phyloP scores from a whole-genome alignment of 2,113 vertebrate species.

The Cnemophilus loriae region DNA sequence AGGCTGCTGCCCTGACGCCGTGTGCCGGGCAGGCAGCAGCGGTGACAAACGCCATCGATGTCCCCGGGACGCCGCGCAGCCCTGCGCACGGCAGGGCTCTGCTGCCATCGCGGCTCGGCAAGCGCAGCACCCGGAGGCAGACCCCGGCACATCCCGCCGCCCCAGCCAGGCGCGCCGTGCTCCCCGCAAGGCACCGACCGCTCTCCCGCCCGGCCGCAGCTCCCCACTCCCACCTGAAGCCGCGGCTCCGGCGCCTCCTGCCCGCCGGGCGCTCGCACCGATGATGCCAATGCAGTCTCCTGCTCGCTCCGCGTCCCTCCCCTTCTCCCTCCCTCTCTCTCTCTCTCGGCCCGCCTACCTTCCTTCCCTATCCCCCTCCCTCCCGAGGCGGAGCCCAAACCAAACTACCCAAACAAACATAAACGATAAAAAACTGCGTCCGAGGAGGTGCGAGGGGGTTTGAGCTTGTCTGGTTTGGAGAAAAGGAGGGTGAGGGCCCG shows the following conservation, averaged over 20 bases:
- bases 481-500: neutral
- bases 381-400: neutral
- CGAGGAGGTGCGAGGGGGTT: fast-evolving
- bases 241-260: fast-evolving
- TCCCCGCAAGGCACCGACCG: neutral
- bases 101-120: neutral
- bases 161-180: neutral
- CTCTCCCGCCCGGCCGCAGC: neutral
- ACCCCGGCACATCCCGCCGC: neutral
- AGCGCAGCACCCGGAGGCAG: neutral
- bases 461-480: neutral
- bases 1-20: neutral
- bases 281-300: fast-evolving
- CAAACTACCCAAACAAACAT: fast-evolving
- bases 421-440: fast-evolving
- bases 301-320: neutral
- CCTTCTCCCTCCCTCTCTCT: no score
- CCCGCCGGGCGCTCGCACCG: neutral
- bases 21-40: neutral
- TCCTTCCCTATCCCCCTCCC: neutral
- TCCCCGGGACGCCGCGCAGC: neutral
- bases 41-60: neutral
- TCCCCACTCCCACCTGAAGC: neutral
- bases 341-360: neutral
- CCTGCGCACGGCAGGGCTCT: neutral